phyloP scores from a whole-genome alignment of 1,140 invertebrate genomes.

The Scaptomyza montana region DNA sequence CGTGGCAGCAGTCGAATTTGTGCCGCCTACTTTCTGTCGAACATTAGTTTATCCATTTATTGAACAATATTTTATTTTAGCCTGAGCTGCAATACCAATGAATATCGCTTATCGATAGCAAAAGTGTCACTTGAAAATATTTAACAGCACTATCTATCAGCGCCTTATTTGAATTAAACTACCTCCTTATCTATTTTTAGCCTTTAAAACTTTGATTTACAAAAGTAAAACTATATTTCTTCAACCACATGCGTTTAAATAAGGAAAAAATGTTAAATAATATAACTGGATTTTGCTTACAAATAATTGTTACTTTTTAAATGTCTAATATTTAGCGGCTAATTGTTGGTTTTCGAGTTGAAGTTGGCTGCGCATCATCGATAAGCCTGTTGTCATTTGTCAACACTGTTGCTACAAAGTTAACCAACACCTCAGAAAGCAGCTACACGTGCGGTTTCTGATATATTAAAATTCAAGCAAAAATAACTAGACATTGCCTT shows the following conservation, averaged over 20 bases:
- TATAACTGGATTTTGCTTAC: too few relatives aligned
- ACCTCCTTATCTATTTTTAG: too few relatives aligned
- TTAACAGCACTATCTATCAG: background rate
- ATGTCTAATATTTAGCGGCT: background rate
- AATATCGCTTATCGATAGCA: constrained; percentile 6
- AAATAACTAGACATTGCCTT: constrained; percentile 19
- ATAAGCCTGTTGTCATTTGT: background rate
- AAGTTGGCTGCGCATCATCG: constrained; percentile 7
- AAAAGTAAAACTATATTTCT: too few relatives aligned
- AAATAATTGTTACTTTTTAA: background rate
- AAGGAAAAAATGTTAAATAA: too few relatives aligned
- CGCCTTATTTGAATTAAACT: background rate
- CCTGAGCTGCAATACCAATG: constrained; percentile 26
- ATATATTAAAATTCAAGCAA: constrained; percentile 27
- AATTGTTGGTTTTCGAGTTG: background rate
- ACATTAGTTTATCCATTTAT: constrained; percentile 50
- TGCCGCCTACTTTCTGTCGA: constrained; percentile 37
- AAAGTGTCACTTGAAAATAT: background rate
- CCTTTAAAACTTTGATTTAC: too few relatives aligned
- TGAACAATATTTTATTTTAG: constrained; percentile 48
- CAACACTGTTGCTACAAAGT: constrained; percentile 15
- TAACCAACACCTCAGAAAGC: constrained; percentile 27
- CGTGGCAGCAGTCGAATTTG: constrained; percentile 37
- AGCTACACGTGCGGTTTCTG: constrained; percentile 53
- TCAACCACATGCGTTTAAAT: too few relatives aligned